phyloP scores from a whole-genome alignment of 2,888 invertebrate species.

The Andrena chrysosceles region DNA sequence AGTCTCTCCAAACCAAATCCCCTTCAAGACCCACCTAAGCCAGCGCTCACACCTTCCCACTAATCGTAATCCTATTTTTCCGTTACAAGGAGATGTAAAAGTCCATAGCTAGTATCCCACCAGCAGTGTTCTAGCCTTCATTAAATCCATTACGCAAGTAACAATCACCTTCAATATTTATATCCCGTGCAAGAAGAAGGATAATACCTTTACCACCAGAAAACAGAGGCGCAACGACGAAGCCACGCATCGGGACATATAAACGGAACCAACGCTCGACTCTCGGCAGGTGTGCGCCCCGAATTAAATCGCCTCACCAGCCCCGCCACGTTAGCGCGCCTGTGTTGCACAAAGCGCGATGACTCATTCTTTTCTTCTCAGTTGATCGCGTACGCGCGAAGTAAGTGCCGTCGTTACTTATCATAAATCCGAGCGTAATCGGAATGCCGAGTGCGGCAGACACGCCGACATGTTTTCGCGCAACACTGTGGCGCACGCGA shows the following conservation, averaged over 20 bases:
- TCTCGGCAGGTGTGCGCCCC: background rate
- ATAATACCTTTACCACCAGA: background rate
- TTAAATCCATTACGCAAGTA: constrained; percentile 4
- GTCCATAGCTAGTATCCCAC: background rate
- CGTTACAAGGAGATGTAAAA: background rate
- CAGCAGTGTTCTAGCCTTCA: background rate
- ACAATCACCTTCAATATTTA: constrained; percentile 12
- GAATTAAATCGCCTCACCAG: background rate
- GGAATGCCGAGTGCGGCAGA: background rate
- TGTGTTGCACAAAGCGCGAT: background rate
- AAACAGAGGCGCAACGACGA: background rate
- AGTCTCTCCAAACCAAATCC: no score
- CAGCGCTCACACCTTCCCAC: no score
- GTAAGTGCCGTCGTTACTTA: constrained; percentile 15
- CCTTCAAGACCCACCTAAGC: no score
- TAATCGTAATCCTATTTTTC: background rate
- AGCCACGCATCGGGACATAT: background rate
- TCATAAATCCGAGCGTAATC: constrained; percentile 29
- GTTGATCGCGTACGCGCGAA: constrained; percentile 4
- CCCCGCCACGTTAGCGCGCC: background rate
- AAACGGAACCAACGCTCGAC: background rate
- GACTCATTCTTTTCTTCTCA: constrained; percentile 30
- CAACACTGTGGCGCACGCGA: background rate
- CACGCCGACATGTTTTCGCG: constrained; percentile 4
- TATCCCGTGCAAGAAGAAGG: background rate